phyloP scores from a whole-genome alignment of 2,113 vertebrate genomes.

The Phyllopteryx taeniolatus region DNA sequence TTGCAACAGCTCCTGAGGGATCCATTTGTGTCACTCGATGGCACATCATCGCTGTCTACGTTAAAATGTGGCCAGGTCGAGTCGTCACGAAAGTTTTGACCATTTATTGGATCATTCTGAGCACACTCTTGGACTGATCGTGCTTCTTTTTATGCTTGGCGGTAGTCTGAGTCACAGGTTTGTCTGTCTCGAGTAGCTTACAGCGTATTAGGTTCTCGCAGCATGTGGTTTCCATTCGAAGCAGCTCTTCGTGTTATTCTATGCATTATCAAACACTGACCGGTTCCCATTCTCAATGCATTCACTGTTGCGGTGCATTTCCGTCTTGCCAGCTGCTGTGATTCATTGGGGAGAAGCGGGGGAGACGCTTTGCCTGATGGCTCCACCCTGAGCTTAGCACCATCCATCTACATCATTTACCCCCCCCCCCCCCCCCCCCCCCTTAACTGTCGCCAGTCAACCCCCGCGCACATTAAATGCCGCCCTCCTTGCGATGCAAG shows the following conservation, averaged over 20 bases:
- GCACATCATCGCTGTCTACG: not conserved
- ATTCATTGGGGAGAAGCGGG: conserved; percentile 38
- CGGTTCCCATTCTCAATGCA: conserved; percentile 39
- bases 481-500: conserved; percentile 61
- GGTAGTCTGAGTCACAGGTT: conserved; percentile 53
- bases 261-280: conserved; percentile 47
- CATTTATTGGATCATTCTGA: conserved; percentile 36
- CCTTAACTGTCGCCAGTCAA: conserved; percentile 24
- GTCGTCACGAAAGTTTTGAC: not conserved
- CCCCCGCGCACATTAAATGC: conserved; percentile 56
- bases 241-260: conserved; percentile 49
- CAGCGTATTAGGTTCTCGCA: conserved; percentile 47
- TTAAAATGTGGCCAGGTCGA: not conserved
- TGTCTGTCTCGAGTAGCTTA: conserved; percentile 29
- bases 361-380: conserved; percentile 51
- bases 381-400: conserved; percentile 60
- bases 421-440: conserved; percentile 27
- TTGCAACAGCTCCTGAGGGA: not conserved
- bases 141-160: conserved; percentile 50
- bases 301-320: conserved; percentile 12
- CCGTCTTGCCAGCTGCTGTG: conserved; percentile 39
- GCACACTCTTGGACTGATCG: conserved; percentile 51
- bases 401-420: conserved; percentile 72
- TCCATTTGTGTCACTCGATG: not conserved
- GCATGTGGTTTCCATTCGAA: conserved; percentile 70